A percentile compares a stretch with the other conserved stretches of the same genome.
phyloP scores from a whole-genome alignment of 2,888 invertebrate genomes.

The Oscheius myriophilus region DNA sequence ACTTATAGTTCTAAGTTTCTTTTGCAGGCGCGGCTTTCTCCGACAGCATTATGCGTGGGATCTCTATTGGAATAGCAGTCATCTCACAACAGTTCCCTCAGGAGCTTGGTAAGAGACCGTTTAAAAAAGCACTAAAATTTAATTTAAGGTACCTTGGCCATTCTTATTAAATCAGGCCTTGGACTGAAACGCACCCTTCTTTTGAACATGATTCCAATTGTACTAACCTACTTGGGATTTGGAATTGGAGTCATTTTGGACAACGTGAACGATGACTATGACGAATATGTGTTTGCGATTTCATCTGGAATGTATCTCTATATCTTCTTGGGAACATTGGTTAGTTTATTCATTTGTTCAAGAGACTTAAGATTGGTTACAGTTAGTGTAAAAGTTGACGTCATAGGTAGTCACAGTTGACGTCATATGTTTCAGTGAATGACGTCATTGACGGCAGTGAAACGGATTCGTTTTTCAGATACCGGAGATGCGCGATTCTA shows the following conservation, averaged over 20 bases:
- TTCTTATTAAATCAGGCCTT: slow-evolving; percentile 64
- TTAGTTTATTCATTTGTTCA: too few relatives aligned
- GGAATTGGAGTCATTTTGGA: slow-evolving; percentile 61
- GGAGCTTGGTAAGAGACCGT: slow-evolving; percentile 53
- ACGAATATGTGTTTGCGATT: slow-evolving; percentile 65
- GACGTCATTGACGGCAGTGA: slow-evolving; percentile 22
- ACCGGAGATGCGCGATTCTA: slow-evolving; percentile 66
- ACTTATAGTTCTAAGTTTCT: background rate
- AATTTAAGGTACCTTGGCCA: slow-evolving; percentile 57
- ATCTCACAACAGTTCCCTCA: slow-evolving; percentile 68
- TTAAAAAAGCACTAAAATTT: background rate
- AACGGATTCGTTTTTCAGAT: slow-evolving; percentile 48
- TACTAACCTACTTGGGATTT: slow-evolving; percentile 62
- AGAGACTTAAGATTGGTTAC: too few relatives aligned
- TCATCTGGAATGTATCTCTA: slow-evolving; percentile 69
- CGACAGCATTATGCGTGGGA: slow-evolving; percentile 61
- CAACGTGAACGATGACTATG: slow-evolving; percentile 62
- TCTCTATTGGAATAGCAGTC: slow-evolving; percentile 66
- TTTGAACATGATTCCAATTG: slow-evolving; percentile 63
- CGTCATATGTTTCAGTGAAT: slow-evolving; percentile 2
- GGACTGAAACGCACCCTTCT: slow-evolving; percentile 61
- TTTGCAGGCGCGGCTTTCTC: slow-evolving; percentile 63
- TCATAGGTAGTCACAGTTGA: slow-evolving; percentile 11
- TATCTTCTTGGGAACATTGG: slow-evolving; percentile 68
- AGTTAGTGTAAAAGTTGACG: too few relatives aligned